Evolutionary conservation across 2,888 invertebrate genomes (phyloP), one percentile per base, ranked within the genome.

Genomic region (Pristionchus maxplancki): DNA sequence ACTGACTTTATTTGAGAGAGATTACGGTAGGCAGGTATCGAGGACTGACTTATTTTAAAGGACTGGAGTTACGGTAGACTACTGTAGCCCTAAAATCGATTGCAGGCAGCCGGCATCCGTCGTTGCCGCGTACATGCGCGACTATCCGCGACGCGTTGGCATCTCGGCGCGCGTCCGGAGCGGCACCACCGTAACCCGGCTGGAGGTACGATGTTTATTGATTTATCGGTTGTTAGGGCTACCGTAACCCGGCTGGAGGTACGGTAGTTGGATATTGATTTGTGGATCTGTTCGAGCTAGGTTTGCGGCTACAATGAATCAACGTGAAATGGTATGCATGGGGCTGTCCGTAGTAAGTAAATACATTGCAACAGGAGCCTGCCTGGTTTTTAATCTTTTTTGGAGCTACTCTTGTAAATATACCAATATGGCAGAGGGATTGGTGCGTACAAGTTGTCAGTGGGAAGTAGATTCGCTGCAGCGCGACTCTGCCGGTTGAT

Each of bases 101-200:
- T 71, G 17, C 50, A 87, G 86, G 24, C 78, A 58, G 34, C 40
- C 88, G 9, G 88, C 88, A 17, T 78, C 88, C 28, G 62, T 78
- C 4, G 62, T 88, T 1, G 40, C 88, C 37, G 78, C 88, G 53
- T 88, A 88, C 88, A 88, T 88, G 88, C 31, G 24, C 37, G 88
- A 53, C n/a, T 88, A 88, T 44, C 53, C 88, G 44, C 67, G 31
- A 40, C 64, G 44, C 44, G 44, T 81, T 15, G 78, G 88, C 4
- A 88, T 88, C 40, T 53, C 53, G 40, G 58, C 31, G 15, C 53
- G 58, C 58, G n/a, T 88, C 28, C 88, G 81, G 17, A 17, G 24
- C 34, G 87, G 87, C 8, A 87, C 87, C 44, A 87, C 74, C 48
- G 87, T 87, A 71, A 87, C 87, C 48, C 17, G 37, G 20, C 37